A percentile compares a stretch with the other conserved stretches of the same genome.
phyloP scores from a whole-genome alignment of 2,888 invertebrate genomes.

The Sminthurinus aureus region DNA sequence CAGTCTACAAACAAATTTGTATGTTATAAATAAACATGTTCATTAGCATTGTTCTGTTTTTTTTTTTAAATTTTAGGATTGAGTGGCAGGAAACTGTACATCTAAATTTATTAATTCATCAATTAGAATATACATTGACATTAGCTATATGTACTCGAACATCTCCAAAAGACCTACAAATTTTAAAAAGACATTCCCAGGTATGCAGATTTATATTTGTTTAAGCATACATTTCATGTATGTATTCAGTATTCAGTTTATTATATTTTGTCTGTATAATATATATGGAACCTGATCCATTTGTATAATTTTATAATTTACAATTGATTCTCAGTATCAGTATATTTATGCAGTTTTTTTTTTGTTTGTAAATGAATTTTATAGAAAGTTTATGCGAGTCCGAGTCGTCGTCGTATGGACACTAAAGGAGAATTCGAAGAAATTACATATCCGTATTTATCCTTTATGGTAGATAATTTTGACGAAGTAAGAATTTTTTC shows the following conservation, averaged over 20 bases:
- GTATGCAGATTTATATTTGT: slow-evolving; percentile 63
- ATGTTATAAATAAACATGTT: too few species aligned
- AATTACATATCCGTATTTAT: slow-evolving; percentile 98
- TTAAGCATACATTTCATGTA: too few species aligned
- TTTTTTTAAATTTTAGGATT: slow-evolving; percentile 5
- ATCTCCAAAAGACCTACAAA: slow-evolving; percentile 96
- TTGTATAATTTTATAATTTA: too few species aligned
- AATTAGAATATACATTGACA: slow-evolving; percentile 97
- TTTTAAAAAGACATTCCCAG: slow-evolving; percentile 88
- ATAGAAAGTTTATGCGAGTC: slow-evolving; percentile 94
- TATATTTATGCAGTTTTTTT: slow-evolving; percentile 15
- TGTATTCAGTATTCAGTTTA: too few species aligned
- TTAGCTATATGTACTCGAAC: slow-evolving; percentile 98
- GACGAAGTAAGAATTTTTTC: slow-evolving; percentile 51
- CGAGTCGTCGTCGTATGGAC: slow-evolving; percentile 95
- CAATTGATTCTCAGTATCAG: too few species aligned
- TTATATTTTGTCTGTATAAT: too few species aligned
- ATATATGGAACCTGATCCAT: too few species aligned
- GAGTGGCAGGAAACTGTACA: slow-evolving; percentile 95
- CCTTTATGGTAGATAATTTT: slow-evolving; percentile 79
- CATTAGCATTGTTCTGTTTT: too few species aligned
- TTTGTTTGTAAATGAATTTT: slow-evolving; percentile 12
- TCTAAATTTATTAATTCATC: slow-evolving; percentile 81
- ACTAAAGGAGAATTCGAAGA: slow-evolving; percentile 98
- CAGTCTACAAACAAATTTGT: slow-evolving; percentile 68